Base-by-base conservation (phyloP, 2,797 vertebrate genomes). In the Malurus splendens region DNA sequence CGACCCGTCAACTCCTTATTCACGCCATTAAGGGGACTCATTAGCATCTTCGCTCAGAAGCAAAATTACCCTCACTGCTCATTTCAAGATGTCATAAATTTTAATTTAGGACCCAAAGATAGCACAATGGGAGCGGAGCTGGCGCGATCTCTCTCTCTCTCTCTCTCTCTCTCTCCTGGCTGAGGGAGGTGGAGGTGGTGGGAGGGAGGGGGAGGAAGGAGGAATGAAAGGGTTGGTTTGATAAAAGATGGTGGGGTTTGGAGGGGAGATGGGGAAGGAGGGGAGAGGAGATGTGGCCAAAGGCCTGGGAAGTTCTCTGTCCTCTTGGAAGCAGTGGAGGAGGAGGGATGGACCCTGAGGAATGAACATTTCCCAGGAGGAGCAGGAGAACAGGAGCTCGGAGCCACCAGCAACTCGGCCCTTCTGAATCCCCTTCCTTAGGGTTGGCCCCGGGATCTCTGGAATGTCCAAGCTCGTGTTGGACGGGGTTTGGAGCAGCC, bases 71-170 rank as follows among this genome's bases (percentile, higher is more conserved):
- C 98, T 98, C 98, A 98, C 98, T 98, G 98, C 98, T 99, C 99
- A 99, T 99, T 99, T 98, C 98, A 98, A 99, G 98, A 99, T 99
- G 99, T 99, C 98, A 99, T 99, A 99, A 98, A 99, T 99, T 99
- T 99, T 99, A 99, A 99, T 99, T 99, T 99, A 98, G 98, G 98
- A 97, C 98, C 98, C 98, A 98, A 99, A 99, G 99, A 99, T 99
- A 99, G 99, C 98, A 98, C 98, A 98, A 98, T 98, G 98, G 98
- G 94, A 97, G 68, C 45, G 52, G 55, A 70, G 93, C 89, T 62
- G 93, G 95, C 95, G 36, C 36, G 36, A 36, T 92, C 94, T 93
- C 94, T 86, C 54, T 36, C 33, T 86, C 55, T 38, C 36, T 36
- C 36, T 36, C 36, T 36, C 36, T 36, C 36, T 36, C 36, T 92